Evolutionary conservation across 2,888 invertebrate species (phyloP).

Genomic region (Watsonalla binaria): DNA sequence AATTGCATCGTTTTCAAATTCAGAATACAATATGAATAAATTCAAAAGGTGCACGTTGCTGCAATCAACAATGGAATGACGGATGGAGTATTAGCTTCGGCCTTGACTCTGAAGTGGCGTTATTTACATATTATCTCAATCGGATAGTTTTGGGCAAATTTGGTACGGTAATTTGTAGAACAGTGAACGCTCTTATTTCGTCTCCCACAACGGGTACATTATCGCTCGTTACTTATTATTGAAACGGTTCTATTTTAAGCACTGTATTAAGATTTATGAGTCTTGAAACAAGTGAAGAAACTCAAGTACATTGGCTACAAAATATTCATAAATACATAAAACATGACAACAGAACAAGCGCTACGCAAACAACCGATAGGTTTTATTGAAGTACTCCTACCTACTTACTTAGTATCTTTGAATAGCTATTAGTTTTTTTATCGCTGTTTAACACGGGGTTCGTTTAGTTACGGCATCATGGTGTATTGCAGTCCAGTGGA

Average conservation of each 20-base stretch:
- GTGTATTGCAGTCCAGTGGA: background rate
- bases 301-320: background rate
- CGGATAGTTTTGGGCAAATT: conserved; percentile 3
- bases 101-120: conserved; percentile 32
- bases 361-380: background rate
- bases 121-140: conserved; percentile 18
- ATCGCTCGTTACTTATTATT: background rate
- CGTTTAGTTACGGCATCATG: background rate
- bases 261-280: background rate
- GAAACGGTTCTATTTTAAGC: background rate
- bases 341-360: background rate
- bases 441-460: background rate
- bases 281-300: background rate
- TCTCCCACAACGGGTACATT: background rate
- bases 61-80: conserved; percentile 7
- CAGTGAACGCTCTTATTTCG: background rate
- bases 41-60: conserved; percentile 39
- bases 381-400: background rate
- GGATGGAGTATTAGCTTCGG: conserved; percentile 46
- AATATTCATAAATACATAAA: background rate
- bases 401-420: background rate
- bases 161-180: background rate
- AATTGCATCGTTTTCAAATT: too few relatives aligned
- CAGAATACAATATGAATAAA: background rate
- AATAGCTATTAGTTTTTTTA: background rate